Base-by-base conservation (phyloP, 37 sponge, comb jelly and placozoan species). In the Oopsacas minuta region DNA sequence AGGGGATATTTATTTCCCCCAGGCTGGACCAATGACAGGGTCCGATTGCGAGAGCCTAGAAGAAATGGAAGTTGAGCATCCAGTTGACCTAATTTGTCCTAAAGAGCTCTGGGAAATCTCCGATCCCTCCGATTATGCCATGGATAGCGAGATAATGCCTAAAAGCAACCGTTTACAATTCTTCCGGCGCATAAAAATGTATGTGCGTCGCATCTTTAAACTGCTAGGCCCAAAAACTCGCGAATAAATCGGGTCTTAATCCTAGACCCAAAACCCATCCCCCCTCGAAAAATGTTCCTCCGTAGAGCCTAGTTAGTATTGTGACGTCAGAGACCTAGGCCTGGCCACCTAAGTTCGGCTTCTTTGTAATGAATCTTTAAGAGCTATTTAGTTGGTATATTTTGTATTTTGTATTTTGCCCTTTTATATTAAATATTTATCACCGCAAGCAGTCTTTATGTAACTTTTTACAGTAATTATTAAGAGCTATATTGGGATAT, bases 271-370 rank as follows among this genome's bases (percentile, higher is more conserved):
- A 25, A 20, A 3, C 22, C 75, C 7, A 61, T 61, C 28, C 75
- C 75, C 22, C 75, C 75, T 61, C 75, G 75, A 61, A 61, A 61
- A 25, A 61, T 25, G 1, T 3, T 61, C 75, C 30, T 61, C 22
- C 75, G 75, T 25, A 25, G 20, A 10, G 75, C 22, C 75, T 61
- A 25, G 75, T 46, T 61, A 61, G 28, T 61, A 34, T 61, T 61
- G 75, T 61, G 75, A 61, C 75, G 75, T 61, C 75, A 61, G 3
- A 25, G 75, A 61, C 28, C 75, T 61, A 61, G 30, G 75, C 75
- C 75, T 61, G 75, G 22, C 75, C 28, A 61, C 75, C 28, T 12
- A 34, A 3, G 32, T n/a, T 17, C 51, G 17, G 12, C 17, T 46
- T 46, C 51, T 22, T 22, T 46, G 51, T 46, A 22, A 46, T 46